phyloP scores from a whole-genome alignment of 2,797 vertebrate species.

The Eupleurogrammus muticus region DNA sequence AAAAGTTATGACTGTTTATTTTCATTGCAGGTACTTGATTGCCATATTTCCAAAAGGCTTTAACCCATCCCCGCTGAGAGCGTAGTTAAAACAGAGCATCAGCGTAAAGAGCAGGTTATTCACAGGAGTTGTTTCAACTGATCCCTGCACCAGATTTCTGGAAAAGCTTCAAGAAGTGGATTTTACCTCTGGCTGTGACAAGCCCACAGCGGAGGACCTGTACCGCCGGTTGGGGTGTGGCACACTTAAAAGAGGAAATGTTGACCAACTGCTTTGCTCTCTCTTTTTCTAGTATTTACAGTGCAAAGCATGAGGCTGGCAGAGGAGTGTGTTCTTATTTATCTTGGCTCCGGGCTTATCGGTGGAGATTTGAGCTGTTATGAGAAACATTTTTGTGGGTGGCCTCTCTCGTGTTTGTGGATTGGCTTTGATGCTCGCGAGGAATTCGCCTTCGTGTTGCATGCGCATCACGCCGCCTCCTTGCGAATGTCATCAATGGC shows the following conservation, averaged over 20 bases:
- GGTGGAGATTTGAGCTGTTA: constrained; percentile 76
- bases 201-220: constrained; percentile 32
- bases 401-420: constrained; percentile 67
- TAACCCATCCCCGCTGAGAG: no score
- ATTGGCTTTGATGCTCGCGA: constrained; percentile 47
- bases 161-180: constrained; percentile 12
- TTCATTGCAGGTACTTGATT: no score
- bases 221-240: constrained; percentile 42
- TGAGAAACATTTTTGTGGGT: constrained; percentile 81
- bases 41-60: no score
- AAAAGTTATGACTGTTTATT: no score
- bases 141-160: constrained; percentile 28
- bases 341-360: constrained; percentile 82
- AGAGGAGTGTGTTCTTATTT: constrained; percentile 79
- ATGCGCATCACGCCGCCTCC: constrained; percentile 11
- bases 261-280: constrained; percentile 66
- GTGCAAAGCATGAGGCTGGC: constrained; percentile 70
- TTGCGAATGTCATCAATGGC: constrained; percentile 10
- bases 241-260: constrained; percentile 61
- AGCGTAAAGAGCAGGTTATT: no score
- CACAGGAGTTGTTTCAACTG: constrained; percentile 1
- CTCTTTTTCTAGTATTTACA: constrained; percentile 75
- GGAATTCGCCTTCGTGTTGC: constrained; percentile 51
- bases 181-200: constrained; percentile 24
- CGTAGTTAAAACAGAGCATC: no score